Percentiles rank a stretch among this genome's conserved stretches.
Conservation (phyloP, 1,140 invertebrate species). For the Alviniconcha marisindica region DNA sequence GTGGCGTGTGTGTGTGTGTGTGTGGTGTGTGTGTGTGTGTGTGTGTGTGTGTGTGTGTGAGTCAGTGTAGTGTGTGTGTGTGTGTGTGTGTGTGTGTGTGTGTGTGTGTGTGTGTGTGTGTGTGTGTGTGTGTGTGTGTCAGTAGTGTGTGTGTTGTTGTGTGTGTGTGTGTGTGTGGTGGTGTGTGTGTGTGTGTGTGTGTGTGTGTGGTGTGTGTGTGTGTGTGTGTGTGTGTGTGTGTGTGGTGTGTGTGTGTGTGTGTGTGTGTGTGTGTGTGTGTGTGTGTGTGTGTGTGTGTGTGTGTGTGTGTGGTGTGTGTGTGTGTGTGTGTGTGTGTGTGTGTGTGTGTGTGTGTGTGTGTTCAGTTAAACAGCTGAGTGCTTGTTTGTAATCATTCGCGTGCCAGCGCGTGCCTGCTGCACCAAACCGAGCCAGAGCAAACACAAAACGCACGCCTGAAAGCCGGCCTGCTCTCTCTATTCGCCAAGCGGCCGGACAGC, state of each 20-base stretch:
- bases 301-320: neutral
- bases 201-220: neutral
- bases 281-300: neutral
- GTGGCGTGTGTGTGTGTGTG: slow-evolving; percentile 8
- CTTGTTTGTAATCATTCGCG: neutral
- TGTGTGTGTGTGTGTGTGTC: neutral
- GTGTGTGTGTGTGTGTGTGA: neutral
- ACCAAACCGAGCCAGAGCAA: too few relatives aligned
- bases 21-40: neutral
- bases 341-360: slow-evolving; percentile 18
- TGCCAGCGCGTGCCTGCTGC: too few relatives aligned
- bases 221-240: neutral
- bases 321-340: neutral
- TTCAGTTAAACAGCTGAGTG: neutral
- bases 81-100: neutral
- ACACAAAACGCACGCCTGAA: too few relatives aligned
- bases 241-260: neutral
- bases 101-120: neutral
- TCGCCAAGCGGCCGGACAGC: too few relatives aligned
- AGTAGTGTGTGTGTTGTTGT: neutral
- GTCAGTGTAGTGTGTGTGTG: neutral
- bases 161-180: neutral
- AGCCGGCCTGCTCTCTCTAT: too few relatives aligned
- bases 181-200: neutral
- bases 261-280: neutral